Conservation (phyloP, 2,888 invertebrate genomes). For the Cosmopolites sordidus region DNA sequence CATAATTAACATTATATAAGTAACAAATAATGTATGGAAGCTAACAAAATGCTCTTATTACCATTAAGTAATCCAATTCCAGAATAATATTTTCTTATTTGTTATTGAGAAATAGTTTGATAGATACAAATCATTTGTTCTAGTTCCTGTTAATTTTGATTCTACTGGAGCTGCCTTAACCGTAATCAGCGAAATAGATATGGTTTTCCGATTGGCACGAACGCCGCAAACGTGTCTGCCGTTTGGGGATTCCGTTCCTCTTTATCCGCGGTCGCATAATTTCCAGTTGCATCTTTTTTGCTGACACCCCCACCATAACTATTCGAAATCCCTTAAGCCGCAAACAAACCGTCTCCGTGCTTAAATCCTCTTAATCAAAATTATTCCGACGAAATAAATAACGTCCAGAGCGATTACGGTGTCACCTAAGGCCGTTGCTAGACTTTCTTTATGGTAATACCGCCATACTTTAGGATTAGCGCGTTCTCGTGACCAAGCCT, state of each 20-base stretch:
- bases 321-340: constrained; percentile 10
- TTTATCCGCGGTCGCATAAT: background rate
- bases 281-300: constrained; percentile 11
- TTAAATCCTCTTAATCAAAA: constrained; percentile 24
- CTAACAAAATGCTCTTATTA: too few species aligned
- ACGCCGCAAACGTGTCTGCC: background rate
- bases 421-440: constrained; percentile 23
- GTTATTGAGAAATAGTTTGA: too few species aligned
- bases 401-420: constrained; percentile 21
- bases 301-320: constrained; percentile 13
- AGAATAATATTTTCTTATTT: too few species aligned
- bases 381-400: constrained; percentile 25
- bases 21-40: too few species aligned
- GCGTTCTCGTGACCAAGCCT: constrained; percentile 28
- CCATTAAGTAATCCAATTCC: too few species aligned
- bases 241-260: background rate
- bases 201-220: background rate
- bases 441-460: constrained; percentile 32
- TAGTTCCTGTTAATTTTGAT: too few species aligned
- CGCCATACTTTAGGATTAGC: constrained; percentile 30
- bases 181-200: too few species aligned
- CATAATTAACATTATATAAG: too few species aligned
- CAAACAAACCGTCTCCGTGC: constrained; percentile 24
- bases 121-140: too few species aligned
- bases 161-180: too few species aligned